Percentiles rank a stretch among this genome's conserved stretches.
These are phyloP conservation scores for Centroberyx gerrardi DNA, from an alignment of 2,797 vertebrate genomes.

Conservation along the genomic window DNA sequence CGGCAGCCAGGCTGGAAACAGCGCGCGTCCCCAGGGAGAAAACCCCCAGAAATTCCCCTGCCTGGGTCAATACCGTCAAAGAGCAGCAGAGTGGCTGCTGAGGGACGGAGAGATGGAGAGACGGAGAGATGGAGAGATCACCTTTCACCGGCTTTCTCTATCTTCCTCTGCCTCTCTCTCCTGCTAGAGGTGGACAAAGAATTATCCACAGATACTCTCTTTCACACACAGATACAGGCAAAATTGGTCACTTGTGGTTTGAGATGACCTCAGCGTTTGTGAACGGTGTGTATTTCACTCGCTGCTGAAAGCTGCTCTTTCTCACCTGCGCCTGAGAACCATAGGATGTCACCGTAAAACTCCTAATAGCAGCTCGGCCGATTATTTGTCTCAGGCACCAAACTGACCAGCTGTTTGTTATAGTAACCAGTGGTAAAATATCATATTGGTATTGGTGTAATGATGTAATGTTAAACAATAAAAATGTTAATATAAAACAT, in stretches of 20 bases:
- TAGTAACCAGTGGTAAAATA: not conserved
- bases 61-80: conserved; percentile 49
- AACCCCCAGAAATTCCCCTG: conserved; percentile 36
- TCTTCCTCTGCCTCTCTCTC: conserved; percentile 13
- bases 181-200: not conserved
- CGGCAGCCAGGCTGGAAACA: conserved; percentile 54
- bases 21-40: conserved; percentile 35
- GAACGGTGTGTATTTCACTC: not conserved
- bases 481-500: too few species aligned
- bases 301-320: conserved; percentile 23
- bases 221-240: not conserved
- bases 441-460: too few species aligned
- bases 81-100: conserved; percentile 23
- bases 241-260: conserved; percentile 9
- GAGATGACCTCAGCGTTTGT: conserved; percentile 9
- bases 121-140: conserved; percentile 27
- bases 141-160: conserved; percentile 36
- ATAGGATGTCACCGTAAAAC: not conserved
- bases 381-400: not conserved
- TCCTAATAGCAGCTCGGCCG: not conserved
- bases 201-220: conserved; percentile 8
- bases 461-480: too few species aligned
- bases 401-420: too few species aligned
- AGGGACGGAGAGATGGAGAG: not conserved
- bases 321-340: conserved; percentile 14